phyloP scores from a whole-genome alignment of 2,113 vertebrate species.

The Erinaceus europaeus region DNA sequence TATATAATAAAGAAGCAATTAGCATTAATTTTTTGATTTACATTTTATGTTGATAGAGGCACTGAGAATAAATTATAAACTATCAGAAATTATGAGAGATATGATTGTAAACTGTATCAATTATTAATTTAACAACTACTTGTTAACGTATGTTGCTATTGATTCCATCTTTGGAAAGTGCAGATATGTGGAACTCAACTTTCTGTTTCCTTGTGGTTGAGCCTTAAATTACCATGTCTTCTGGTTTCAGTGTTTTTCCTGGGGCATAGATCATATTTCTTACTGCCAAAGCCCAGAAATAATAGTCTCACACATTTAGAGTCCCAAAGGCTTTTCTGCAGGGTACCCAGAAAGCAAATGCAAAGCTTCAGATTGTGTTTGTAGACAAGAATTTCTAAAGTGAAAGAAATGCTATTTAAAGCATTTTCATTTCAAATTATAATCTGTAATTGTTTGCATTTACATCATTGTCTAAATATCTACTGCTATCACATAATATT shows the following conservation, averaged over 20 bases:
- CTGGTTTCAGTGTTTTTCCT: slow-evolving; percentile 69
- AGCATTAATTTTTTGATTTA: not conserved
- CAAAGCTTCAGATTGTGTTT: not conserved
- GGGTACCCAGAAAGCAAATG: slow-evolving; percentile 67
- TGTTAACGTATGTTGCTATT: slow-evolving; percentile 54
- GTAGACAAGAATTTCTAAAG: not conserved
- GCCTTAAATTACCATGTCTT: slow-evolving; percentile 63
- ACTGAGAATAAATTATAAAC: not conserved
- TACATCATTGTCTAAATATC: not conserved
- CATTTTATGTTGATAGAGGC: not conserved
- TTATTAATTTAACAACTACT: slow-evolving; percentile 64
- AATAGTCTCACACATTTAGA: slow-evolving; percentile 64
- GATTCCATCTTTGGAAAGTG: slow-evolving; percentile 44
- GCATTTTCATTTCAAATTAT: not conserved
- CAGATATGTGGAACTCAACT: slow-evolving; percentile 50
- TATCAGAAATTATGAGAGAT: slow-evolving; percentile 22
- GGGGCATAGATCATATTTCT: slow-evolving; percentile 70
- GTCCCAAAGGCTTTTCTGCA: slow-evolving; percentile 71
- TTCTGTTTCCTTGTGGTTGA: slow-evolving; percentile 60
- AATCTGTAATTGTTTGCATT: slow-evolving; percentile 6
- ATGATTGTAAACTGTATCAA: slow-evolving; percentile 45
- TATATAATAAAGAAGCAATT: slow-evolving; percentile 9
- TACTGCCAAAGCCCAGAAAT: slow-evolving; percentile 65
- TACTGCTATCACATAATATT: not conserved
- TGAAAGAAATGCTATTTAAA: not conserved